A percentile compares a stretch with the other conserved stretches of the same genome.
Evolutionary conservation across 2,888 invertebrate species (phyloP).

Genomic region (Euplagia quadripunctaria): DNA sequence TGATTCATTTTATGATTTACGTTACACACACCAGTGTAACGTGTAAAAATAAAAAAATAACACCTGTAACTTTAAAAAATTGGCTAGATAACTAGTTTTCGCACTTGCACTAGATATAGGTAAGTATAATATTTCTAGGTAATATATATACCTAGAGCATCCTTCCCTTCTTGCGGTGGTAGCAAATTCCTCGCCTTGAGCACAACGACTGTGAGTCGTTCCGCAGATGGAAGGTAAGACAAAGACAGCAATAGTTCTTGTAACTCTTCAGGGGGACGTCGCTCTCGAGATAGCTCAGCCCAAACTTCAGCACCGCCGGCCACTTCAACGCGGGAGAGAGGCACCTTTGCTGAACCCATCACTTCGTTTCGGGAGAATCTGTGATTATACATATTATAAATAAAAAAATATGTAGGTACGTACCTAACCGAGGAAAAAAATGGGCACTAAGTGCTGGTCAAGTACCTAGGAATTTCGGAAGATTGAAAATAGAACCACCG

Average conservation of each 20-base stretch:
- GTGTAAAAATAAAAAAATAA: too few relatives aligned
- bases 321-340: constrained; percentile 92
- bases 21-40: too few relatives aligned
- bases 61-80: background rate
- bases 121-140: background rate
- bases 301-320: constrained; percentile 93
- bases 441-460: too few relatives aligned
- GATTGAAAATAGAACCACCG: too few relatives aligned
- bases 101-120: background rate
- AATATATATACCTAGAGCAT: constrained; percentile 86
- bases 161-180: constrained; percentile 89
- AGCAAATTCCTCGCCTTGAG: constrained; percentile 95
- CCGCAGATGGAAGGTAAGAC: constrained; percentile 96
- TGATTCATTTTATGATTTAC: too few relatives aligned
- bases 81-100: background rate
- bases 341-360: constrained; percentile 94
- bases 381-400: constrained; percentile 28
- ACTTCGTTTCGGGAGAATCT: constrained; percentile 95
- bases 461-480: too few relatives aligned
- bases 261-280: constrained; percentile 93
- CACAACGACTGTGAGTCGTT: constrained; percentile 93
- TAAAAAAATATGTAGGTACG: too few relatives aligned
- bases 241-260: constrained; percentile 94
- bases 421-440: too few relatives aligned
- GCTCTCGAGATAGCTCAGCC: constrained; percentile 94